phyloP scores from a whole-genome alignment of 1,140 invertebrate genomes.

The Procambarus virginalis region DNA sequence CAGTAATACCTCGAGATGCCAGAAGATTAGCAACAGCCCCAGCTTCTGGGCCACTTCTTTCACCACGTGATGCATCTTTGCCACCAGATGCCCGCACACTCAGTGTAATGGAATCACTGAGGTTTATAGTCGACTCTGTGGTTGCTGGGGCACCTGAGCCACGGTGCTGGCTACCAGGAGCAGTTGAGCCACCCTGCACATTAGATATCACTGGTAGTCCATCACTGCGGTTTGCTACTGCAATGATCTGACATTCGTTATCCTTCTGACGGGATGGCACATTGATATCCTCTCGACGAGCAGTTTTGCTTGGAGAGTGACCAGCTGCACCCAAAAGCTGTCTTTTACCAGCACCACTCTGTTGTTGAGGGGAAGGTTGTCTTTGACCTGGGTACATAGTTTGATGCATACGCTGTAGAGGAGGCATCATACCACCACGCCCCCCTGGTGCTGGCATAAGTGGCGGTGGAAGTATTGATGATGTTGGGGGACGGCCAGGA shows the following conservation, averaged over 20 bases:
- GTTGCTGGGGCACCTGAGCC: conserved; percentile 24
- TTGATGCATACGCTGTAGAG: conserved; percentile 65
- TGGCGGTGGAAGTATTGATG: conserved; percentile 66
- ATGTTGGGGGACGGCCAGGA: conserved; percentile 66
- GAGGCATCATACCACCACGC: conserved; percentile 67
- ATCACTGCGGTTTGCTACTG: conserved; percentile 83
- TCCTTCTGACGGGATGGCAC: conserved; percentile 79
- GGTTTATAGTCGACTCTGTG: conserved; percentile 78
- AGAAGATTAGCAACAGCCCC: conserved; percentile 84
- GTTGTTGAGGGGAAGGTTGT: conserved; percentile 48
- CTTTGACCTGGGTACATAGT: conserved; percentile 52
- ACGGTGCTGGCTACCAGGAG: conserved; percentile 10
- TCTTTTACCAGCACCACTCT: conserved; percentile 32
- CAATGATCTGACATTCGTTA: conserved; percentile 81
- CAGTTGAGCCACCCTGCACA: conserved; percentile 78
- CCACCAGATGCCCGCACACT: conserved; percentile 78
- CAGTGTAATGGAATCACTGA: conserved; percentile 80
- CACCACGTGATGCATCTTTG: conserved; percentile 67
- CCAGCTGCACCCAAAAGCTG: conserved; percentile 44
- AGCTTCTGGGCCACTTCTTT: conserved; percentile 78
- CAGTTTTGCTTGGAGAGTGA: conserved; percentile 66
- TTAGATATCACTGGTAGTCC: conserved; percentile 83
- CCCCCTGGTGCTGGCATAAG: conserved; percentile 69
- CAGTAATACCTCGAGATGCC: conserved; percentile 84
- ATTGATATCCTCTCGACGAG: conserved; percentile 71